Percentiles rank a stretch among this genome's conserved stretches.
Conservation (phyloP, 2,113 vertebrate genomes). For the Arenaria interpres region DNA sequence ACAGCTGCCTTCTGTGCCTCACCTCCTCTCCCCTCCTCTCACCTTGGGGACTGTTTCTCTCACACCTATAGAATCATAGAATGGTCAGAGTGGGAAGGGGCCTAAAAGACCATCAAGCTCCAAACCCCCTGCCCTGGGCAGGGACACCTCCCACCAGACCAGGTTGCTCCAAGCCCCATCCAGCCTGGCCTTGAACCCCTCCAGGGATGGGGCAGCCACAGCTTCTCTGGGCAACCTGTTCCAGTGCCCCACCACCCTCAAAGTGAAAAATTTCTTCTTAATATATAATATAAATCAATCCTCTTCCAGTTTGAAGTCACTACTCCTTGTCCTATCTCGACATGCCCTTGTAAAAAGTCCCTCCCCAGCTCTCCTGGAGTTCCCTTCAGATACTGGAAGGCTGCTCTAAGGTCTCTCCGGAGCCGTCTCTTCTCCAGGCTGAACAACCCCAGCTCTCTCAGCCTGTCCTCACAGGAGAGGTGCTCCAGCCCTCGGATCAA, state of each 20-base stretch:
- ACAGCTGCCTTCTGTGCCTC: not conserved
- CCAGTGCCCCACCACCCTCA: not conserved
- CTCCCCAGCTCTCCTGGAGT: not conserved
- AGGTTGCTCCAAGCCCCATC: not conserved
- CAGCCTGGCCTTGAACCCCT: not conserved
- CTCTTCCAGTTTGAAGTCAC: not conserved
- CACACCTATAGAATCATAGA: not conserved
- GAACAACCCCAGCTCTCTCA: not conserved
- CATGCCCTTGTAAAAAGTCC: not conserved
- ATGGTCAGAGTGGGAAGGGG: not conserved
- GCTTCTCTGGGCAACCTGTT: not conserved
- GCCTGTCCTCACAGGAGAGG: not conserved
- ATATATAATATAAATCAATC: not conserved
- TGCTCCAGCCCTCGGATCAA: not conserved
- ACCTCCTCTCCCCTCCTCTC: not conserved
- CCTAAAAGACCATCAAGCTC: not conserved
- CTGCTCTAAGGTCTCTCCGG: not conserved
- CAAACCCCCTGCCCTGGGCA: not conserved
- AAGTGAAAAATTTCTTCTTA: not conserved
- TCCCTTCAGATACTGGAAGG: not conserved
- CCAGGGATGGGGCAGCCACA: not conserved
- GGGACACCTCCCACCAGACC: not conserved
- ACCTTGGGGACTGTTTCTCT: fast-evolving
- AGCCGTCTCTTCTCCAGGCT: not conserved
- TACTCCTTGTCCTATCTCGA: not conserved